Percentiles rank a stretch among this genome's conserved stretches.
phyloP scores from a whole-genome alignment of 2,797 vertebrate species.

The Phrynocephalus guinanensis region DNA sequence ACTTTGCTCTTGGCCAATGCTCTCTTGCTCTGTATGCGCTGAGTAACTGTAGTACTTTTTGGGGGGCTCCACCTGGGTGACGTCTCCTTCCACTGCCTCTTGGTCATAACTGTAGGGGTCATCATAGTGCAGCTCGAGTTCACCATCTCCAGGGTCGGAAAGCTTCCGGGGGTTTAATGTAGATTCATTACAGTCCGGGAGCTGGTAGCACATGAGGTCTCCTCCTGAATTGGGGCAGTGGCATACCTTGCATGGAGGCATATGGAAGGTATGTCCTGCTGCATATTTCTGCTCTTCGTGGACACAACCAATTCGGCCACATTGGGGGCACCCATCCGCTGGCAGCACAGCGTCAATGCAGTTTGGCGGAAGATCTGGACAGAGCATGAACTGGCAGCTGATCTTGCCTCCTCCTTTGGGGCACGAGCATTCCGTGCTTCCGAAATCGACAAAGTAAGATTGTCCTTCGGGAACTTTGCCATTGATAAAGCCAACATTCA shows the following conservation, averaged over 20 bases:
- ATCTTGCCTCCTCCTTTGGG: slow-evolving; percentile 90
- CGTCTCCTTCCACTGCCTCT: slow-evolving; percentile 76
- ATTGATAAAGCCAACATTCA: slow-evolving; percentile 88
- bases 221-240: slow-evolving; percentile 91
- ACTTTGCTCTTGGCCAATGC: slow-evolving; percentile 66
- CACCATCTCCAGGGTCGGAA: slow-evolving; percentile 71
- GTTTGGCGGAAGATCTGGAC: slow-evolving; percentile 90
- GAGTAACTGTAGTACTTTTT: slow-evolving; percentile 67
- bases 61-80: slow-evolving; percentile 59
- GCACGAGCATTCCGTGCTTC: slow-evolving; percentile 95
- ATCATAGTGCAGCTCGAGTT: slow-evolving; percentile 68
- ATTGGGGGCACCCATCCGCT: slow-evolving; percentile 87
- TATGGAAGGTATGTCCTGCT: slow-evolving; percentile 89
- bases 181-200: slow-evolving; percentile 81
- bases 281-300: slow-evolving; percentile 84
- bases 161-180: slow-evolving; percentile 71
- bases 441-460: slow-evolving; percentile 96
- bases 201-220: slow-evolving; percentile 90
- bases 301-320: slow-evolving; percentile 88
- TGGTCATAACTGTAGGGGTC: slow-evolving; percentile 83
- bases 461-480: slow-evolving; percentile 92
- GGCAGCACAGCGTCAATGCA: slow-evolving; percentile 88
- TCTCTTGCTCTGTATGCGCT: slow-evolving; percentile 61
- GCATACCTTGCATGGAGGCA: slow-evolving; percentile 88
- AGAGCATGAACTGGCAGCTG: slow-evolving; percentile 93